Evolutionary conservation across 2,888 invertebrate genomes (phyloP).

Genomic region (Alviniconcha strummeri): DNA sequence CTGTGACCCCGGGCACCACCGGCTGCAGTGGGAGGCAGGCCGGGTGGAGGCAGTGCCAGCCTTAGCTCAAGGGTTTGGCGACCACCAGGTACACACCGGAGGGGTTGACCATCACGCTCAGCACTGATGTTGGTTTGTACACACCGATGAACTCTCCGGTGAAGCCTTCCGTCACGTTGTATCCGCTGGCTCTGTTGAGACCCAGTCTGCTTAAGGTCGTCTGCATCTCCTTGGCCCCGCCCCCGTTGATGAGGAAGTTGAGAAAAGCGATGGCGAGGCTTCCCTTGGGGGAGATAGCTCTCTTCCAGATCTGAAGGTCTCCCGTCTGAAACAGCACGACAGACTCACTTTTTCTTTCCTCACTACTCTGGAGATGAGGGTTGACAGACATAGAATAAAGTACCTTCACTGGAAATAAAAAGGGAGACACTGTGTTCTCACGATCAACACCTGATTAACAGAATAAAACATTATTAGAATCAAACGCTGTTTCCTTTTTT

Average conservation of each 20-base stretch:
- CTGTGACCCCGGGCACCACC: no score
- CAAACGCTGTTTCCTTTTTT: background rate
- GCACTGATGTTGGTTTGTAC: conserved; percentile 45
- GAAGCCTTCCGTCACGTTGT: conserved; percentile 66
- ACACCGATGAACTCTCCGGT: conserved; percentile 52
- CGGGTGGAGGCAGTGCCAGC: no score
- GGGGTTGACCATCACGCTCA: conserved; percentile 49
- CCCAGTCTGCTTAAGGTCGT: conserved; percentile 52
- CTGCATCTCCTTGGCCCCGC: conserved; percentile 52
- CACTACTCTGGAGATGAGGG: background rate
- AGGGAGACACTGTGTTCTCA: no score
- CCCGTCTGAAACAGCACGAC: conserved; percentile 39
- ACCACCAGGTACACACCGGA: conserved; percentile 49
- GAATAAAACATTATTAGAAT: background rate
- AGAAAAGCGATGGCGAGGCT: conserved; percentile 65
- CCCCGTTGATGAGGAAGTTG: conserved; percentile 51
- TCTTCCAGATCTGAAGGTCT: conserved; percentile 88
- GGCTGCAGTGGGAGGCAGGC: no score
- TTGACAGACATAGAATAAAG: background rate
- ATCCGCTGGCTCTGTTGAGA: conserved; percentile 50
- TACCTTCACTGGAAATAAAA: no score
- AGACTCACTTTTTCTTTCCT: background rate
- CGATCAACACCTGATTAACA: background rate
- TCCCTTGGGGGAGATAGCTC: conserved; percentile 71
- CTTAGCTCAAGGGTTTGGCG: background rate